Evolutionary conservation across 2,113 vertebrate genomes (phyloP).

Genomic region (Corvus moneduloides): DNA sequence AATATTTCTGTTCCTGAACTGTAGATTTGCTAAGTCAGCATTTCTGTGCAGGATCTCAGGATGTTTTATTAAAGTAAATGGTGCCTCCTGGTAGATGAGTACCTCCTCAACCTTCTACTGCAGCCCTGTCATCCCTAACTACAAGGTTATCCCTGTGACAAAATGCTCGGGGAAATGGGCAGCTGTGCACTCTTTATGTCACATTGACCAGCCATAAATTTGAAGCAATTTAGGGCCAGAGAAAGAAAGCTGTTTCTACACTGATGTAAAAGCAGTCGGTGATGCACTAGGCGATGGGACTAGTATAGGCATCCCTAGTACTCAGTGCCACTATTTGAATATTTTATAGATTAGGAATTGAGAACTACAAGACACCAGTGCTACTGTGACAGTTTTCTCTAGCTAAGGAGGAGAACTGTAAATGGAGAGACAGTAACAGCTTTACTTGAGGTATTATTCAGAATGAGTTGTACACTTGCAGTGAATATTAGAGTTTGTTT

Average conservation of each 20-base stretch:
- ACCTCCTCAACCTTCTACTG: not conserved
- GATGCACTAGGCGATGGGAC: not conserved
- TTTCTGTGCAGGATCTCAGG: not conserved
- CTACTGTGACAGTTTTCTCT: not conserved
- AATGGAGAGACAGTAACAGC: not conserved
- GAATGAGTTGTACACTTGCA: slow-evolving; percentile 17
- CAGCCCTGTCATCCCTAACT: not conserved
- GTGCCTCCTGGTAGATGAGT: not conserved
- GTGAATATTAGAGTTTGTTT: not conserved
- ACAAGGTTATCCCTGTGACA: not conserved
- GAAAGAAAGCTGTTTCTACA: not conserved
- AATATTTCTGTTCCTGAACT: not conserved
- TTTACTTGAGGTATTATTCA: slow-evolving; percentile 18
- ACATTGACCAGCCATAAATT: not conserved
- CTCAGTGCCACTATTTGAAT: not conserved
- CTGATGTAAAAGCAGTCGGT: not conserved
- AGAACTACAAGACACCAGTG: not conserved
- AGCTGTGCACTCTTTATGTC: not conserved
- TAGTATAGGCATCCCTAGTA: not conserved
- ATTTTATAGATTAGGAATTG: not conserved
- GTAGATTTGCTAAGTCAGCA: not conserved
- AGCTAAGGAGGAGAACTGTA: not conserved
- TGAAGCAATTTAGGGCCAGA: not conserved
- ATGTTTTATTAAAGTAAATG: not conserved
- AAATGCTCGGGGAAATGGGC: not conserved